Percentiles rank a stretch among this genome's conserved stretches.
phyloP scores from a whole-genome alignment of 2,888 invertebrate species.

The Nomada hirtipes region DNA sequence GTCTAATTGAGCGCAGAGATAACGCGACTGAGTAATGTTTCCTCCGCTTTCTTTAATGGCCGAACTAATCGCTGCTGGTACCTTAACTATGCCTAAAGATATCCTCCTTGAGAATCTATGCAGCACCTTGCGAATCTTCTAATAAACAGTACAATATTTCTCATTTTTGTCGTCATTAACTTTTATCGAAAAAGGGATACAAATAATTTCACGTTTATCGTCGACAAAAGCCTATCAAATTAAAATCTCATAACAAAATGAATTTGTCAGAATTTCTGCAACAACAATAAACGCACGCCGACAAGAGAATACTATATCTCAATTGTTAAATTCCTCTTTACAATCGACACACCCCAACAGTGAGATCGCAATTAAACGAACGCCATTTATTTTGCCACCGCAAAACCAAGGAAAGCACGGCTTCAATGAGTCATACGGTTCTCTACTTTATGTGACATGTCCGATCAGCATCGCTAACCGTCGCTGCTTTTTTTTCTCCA shows the following conservation, averaged over 20 bases:
- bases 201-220: background rate
- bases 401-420: background rate
- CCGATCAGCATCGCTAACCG: slow-evolving; percentile 30
- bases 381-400: background rate
- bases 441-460: slow-evolving; percentile 56
- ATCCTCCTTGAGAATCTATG: slow-evolving; percentile 37
- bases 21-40: slow-evolving; percentile 80
- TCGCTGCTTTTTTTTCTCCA: slow-evolving; percentile 23
- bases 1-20: slow-evolving; percentile 83
- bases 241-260: too few relatives aligned
- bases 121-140: background rate
- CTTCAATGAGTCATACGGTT: slow-evolving; percentile 46
- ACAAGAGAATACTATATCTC: background rate
- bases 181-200: background rate
- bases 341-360: background rate
- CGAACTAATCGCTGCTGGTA: slow-evolving; percentile 83
- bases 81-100: slow-evolving; percentile 69
- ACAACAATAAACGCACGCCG: background rate
- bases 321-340: background rate
- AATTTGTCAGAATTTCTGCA: too few relatives aligned
- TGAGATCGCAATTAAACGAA: background rate
- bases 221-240: background rate
- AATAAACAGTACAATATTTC: background rate
- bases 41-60: slow-evolving; percentile 77
- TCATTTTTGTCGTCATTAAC: background rate